Percentiles rank a stretch among this genome's conserved stretches.
Conservation (phyloP, 2,888 invertebrate genomes). For the Agonopterix subpropinquella region DNA sequence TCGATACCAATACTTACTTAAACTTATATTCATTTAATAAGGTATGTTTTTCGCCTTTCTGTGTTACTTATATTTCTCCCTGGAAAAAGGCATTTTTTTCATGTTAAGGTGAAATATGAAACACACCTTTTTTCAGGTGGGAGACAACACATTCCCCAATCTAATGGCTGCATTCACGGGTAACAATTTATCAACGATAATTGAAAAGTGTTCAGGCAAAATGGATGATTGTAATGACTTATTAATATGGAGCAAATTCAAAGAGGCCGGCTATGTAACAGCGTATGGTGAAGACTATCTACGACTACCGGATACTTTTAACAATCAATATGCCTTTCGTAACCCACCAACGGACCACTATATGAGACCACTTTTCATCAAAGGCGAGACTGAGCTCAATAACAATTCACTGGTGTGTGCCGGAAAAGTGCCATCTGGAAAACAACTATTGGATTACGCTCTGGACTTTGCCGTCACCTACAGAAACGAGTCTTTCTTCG, state of each 20-base stretch:
- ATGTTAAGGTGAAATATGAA: background rate
- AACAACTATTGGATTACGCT: constrained; percentile 81
- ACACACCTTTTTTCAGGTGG: constrained; percentile 70
- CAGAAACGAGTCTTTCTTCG: constrained; percentile 79
- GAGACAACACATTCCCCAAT: constrained; percentile 94
- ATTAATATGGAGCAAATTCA: constrained; percentile 86
- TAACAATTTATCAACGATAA: constrained; percentile 66
- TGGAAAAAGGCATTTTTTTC: background rate
- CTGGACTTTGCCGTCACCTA: constrained; percentile 80
- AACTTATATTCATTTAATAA: background rate
- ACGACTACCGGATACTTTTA: constrained; percentile 80
- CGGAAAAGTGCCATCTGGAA: constrained; percentile 77
- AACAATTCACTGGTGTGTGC: constrained; percentile 56
- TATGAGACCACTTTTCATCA: constrained; percentile 82
- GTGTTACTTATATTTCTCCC: background rate
- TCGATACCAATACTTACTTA: background rate
- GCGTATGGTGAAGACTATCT: constrained; percentile 88
- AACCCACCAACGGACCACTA: constrained; percentile 89
- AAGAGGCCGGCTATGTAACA: constrained; percentile 82
- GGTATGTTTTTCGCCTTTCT: background rate
- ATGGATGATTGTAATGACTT: constrained; percentile 81
- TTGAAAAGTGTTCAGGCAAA: constrained; percentile 60
- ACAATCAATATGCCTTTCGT: constrained; percentile 76
- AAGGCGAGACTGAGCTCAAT: constrained; percentile 76
- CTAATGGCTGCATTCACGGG: constrained; percentile 89